Conservation (phyloP, 2,888 invertebrate genomes). For the Leptothorax acervorum region DNA sequence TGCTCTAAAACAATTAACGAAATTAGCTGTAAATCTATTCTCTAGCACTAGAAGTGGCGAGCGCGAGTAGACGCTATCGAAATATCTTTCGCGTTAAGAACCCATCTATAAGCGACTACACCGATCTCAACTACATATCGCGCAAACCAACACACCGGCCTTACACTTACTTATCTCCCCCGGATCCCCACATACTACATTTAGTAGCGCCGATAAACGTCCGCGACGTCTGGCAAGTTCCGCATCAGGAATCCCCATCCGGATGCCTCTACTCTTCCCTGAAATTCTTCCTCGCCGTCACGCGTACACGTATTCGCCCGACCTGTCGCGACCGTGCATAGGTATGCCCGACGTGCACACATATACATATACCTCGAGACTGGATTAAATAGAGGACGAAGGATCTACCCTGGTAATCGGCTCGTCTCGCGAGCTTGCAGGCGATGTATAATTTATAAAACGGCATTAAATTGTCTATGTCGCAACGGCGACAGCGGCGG, state of each 20-base stretch:
- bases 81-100: conserved; percentile 27
- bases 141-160: not conserved
- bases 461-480: conserved; percentile 84
- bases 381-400: conserved; percentile 72
- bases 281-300: conserved; percentile 59
- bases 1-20: not conserved
- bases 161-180: conserved; percentile 39
- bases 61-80: not conserved
- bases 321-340: conserved; percentile 50
- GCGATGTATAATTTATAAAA: conserved; percentile 84
- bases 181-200: conserved; percentile 43
- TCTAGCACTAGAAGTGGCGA: not conserved
- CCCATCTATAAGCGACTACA: conserved; percentile 32
- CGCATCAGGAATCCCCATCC: conserved; percentile 70
- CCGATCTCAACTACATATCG: not conserved
- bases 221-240: conserved; percentile 67
- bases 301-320: conserved; percentile 49
- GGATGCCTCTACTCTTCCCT: conserved; percentile 61
- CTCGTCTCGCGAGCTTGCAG: conserved; percentile 71
- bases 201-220: conserved; percentile 45
- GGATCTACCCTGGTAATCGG: conserved; percentile 76
- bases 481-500: conserved; percentile 69
- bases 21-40: conserved; percentile 1
- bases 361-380: conserved; percentile 35
- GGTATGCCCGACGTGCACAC: conserved; percentile 42